These are phyloP conservation scores for Microcebus jonahi DNA, from an alignment of 2,113 vertebrate genomes.

Conservation along the genomic window DNA sequence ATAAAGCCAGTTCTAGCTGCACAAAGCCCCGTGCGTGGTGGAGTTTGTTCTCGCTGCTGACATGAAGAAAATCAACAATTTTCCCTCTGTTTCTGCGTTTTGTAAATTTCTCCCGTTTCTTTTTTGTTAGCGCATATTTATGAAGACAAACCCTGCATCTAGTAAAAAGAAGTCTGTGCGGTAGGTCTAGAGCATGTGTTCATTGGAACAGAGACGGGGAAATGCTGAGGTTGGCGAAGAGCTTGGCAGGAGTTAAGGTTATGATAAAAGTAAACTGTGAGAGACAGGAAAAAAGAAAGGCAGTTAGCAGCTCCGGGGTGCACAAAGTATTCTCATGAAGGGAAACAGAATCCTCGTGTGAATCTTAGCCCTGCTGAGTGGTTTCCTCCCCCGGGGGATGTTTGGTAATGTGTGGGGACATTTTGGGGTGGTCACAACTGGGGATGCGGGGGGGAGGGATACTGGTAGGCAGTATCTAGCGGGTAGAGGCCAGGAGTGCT, in stretches of 20 bases:
- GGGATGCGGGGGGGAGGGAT: too few species aligned
- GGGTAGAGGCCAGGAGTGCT: not conserved
- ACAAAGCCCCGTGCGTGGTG: too few species aligned
- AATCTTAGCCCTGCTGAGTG: rapidly evolving
- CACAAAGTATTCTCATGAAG: not conserved
- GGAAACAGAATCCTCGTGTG: rapidly evolving
- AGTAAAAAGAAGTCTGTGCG: not conserved
- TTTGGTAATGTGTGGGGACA: not conserved
- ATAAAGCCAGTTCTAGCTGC: not conserved
- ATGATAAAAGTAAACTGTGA: not conserved
- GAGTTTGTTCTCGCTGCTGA: rapidly evolving
- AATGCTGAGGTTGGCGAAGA: not conserved
- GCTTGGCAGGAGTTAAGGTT: not conserved
- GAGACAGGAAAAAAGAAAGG: not conserved
- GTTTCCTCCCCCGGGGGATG: not conserved
- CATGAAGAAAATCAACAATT: not conserved
- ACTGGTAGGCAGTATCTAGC: not conserved
- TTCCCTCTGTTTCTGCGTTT: not conserved
- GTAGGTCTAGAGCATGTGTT: not conserved
- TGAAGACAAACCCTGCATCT: not conserved
- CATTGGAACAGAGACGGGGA: not conserved
- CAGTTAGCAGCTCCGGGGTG: rapidly evolving
- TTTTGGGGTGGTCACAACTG: not conserved
- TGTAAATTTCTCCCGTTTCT: not conserved
- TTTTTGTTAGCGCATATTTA: not conserved